Base-by-base conservation (phyloP, 1,140 invertebrate species). In the Zophobas morio region DNA sequence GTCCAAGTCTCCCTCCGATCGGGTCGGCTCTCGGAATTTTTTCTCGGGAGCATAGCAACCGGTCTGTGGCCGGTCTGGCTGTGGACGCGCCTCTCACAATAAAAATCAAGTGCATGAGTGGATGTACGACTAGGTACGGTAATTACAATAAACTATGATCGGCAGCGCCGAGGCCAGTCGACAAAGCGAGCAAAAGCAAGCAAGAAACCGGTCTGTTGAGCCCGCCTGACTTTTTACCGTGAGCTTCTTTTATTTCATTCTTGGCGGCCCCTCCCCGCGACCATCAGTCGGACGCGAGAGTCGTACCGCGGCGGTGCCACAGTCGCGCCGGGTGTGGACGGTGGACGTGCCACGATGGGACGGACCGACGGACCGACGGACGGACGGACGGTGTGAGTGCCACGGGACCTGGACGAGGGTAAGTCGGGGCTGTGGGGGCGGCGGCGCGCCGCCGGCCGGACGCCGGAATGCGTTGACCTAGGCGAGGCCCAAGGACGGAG, bases 181-280 rank as follows among this genome's bases (percentile, higher is more conserved):
- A 75, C 77, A 75, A 78, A 78, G 77, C 72, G 20, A 20, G 20
- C 20, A 20, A 20, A 20, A 20, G 20, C 20, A 20, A 20, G 20
- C 63, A 46, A 39, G 49, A 78, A 78, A 78, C 77, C 77, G 77
- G 77, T 78, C 77, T 74, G 56, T 75, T 66, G 56, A 75, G 74
- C 75, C 80, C 74, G 80, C 76, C 77, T 81, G 80, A 81, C 80
- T 81, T 81, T 81, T 81, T 81, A 81, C 73, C 80, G 56, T 75
- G 79, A 78, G 80, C 80, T 81, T 80, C 80, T 81, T 81, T 81
- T 81, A 81, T 81, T 81, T 81, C 79, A 81, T 81, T 80, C 80
- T 81, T 81, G 49, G 54, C 71, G 49, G 56, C 71, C 60, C 73
- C 73, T 74, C 77, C 77, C 73, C 77, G 47, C 76, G 63, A 71